Evolutionary conservation across 92 coral and sea anemone genomes (phyloP).

Genomic region (Meandrina meandrites): DNA sequence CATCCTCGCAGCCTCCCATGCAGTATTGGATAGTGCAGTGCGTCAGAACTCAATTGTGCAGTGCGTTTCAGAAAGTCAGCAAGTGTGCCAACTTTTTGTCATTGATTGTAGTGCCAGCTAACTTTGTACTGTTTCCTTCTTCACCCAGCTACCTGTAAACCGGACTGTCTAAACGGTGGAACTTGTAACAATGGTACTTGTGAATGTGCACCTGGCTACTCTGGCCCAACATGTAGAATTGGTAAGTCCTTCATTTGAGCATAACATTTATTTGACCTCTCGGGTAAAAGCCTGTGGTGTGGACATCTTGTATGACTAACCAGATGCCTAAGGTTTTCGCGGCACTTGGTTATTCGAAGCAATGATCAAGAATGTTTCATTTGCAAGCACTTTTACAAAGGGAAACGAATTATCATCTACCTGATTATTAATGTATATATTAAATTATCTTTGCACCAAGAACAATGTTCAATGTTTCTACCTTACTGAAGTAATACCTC

Average conservation of each 20-base stretch:
- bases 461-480: too few relatives aligned
- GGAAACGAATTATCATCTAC: background rate
- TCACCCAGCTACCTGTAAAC: conserved; percentile 64
- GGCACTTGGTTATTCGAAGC: background rate
- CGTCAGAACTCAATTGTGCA: too few relatives aligned
- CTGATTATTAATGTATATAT: too few relatives aligned
- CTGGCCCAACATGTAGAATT: conserved; percentile 67
- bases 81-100: too few relatives aligned
- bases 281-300: background rate
- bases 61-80: too few relatives aligned
- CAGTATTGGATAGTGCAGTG: too few relatives aligned
- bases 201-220: conserved; percentile 68
- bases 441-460: too few relatives aligned
- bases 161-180: conserved; percentile 79
- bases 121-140: background rate
- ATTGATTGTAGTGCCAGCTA: too few relatives aligned
- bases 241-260: conserved; percentile 9
- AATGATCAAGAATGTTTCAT: background rate
- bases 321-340: background rate
- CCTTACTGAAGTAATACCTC: too few relatives aligned
- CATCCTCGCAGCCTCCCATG: too few relatives aligned
- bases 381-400: background rate
- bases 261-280: background rate
- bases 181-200: conserved; percentile 66
- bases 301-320: too few relatives aligned